These are phyloP conservation scores for Anguilla obscura DNA, from an alignment of 2,797 vertebrate genomes.

Conservation along the genomic window DNA sequence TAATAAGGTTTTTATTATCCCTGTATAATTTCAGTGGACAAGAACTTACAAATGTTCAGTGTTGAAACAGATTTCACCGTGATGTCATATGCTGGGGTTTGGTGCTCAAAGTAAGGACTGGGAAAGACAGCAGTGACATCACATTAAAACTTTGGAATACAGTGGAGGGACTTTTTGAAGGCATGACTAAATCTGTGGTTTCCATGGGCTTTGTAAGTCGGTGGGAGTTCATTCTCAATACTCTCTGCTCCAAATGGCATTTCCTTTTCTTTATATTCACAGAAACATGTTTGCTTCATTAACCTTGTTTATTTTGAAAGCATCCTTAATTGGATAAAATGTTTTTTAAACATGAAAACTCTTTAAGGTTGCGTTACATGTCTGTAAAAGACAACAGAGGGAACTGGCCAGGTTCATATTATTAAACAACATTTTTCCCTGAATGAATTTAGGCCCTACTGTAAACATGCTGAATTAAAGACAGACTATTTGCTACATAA, in stretches of 20 bases:
- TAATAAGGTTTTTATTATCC: slow-evolving; percentile 15
- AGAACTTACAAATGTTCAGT: not conserved
- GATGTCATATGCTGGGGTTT: not conserved
- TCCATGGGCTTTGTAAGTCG: not conserved
- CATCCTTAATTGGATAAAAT: slow-evolving; percentile 13
- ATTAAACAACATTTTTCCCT: not conserved
- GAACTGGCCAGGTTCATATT: not conserved
- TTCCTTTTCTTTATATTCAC: slow-evolving; percentile 13
- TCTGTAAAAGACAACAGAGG: slow-evolving; percentile 19
- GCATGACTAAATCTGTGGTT: slow-evolving; percentile 2
- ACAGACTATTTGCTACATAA: slow-evolving; percentile 41
- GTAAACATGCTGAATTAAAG: slow-evolving; percentile 70
- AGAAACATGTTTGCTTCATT: slow-evolving; percentile 22
- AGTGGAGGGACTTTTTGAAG: slow-evolving; percentile 4
- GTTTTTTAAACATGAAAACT: slow-evolving; percentile 23
- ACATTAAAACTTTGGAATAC: not conserved
- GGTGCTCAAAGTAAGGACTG: not conserved
- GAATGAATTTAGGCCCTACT: slow-evolving; percentile 66
- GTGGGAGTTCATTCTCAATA: not conserved
- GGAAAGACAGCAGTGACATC: slow-evolving; percentile 11
- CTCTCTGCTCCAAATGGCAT: not conserved
- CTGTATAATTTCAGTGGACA: slow-evolving; percentile 19
- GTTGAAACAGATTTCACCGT: slow-evolving; percentile 5
- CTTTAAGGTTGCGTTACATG: slow-evolving; percentile 22
- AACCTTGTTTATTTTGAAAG: slow-evolving; percentile 24